Evolutionary conservation across 1,140 invertebrate genomes (phyloP).

Genomic region (Pentalonia nigronervosa): DNA sequence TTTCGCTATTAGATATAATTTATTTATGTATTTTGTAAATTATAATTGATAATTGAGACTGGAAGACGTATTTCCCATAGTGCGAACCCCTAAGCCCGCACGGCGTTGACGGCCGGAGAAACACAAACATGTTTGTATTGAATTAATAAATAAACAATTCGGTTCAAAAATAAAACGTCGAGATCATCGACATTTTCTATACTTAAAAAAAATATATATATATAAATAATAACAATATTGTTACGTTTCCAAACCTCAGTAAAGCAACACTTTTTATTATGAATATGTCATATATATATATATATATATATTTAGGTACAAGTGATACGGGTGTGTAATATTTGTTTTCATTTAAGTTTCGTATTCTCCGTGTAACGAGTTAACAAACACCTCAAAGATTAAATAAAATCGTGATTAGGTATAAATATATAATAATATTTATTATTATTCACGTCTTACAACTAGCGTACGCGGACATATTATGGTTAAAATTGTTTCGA

Average conservation of each 20-base stretch:
- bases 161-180: neutral
- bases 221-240: neutral
- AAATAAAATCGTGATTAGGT: neutral
- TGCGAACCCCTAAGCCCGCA: neutral
- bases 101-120: neutral
- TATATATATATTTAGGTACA: too few species aligned
- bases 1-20: constrained; percentile 26
- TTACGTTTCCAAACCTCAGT: neutral
- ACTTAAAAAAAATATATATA: neutral
- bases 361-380: neutral
- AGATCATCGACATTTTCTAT: neutral
- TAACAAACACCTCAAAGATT: neutral
- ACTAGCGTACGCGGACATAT: neutral
- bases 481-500: neutral
- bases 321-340: too few species aligned
- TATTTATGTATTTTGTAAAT: constrained; percentile 24
- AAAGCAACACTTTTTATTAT: neutral
- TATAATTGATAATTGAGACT: constrained; percentile 16
- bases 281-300: neutral
- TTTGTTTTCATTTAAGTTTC: neutral
- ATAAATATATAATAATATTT: neutral
- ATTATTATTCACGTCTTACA: neutral
- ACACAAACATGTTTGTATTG: neutral
- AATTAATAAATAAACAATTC: constrained; percentile 24
- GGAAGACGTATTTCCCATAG: neutral